phyloP scores from a whole-genome alignment of 2,797 vertebrate genomes.

The Pempheris klunzingeri region DNA sequence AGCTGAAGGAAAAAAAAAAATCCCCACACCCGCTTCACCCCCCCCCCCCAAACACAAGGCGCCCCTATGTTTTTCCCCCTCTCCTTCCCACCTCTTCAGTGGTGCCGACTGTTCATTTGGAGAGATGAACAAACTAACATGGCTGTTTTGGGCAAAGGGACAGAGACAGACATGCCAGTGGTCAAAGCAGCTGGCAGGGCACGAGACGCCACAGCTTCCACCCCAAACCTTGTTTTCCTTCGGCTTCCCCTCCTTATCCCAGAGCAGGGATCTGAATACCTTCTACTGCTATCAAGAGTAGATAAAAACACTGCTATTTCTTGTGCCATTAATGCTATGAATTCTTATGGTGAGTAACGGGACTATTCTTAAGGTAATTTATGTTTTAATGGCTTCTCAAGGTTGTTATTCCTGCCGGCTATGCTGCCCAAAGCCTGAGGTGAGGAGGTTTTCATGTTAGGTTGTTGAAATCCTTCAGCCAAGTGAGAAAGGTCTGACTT shows the following conservation, averaged over 20 bases:
- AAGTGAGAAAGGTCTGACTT: slow-evolving; percentile 68
- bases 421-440: slow-evolving; percentile 49
- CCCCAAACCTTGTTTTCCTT: slow-evolving; percentile 55
- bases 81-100: slow-evolving; percentile 49
- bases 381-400: slow-evolving; percentile 62
- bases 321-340: slow-evolving; percentile 37
- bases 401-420: slow-evolving; percentile 60
- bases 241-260: slow-evolving; percentile 40
- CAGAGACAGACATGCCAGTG: slow-evolving; percentile 75
- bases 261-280: slow-evolving; percentile 49
- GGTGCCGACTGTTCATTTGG: slow-evolving; percentile 65
- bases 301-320: slow-evolving; percentile 63
- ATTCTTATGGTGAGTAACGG: slow-evolving; percentile 54
- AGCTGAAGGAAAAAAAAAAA: slow-evolving; percentile 71
- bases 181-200: slow-evolving; percentile 68
- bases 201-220: slow-evolving; percentile 65
- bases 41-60: slow-evolving; percentile 54
- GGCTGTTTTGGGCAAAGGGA: slow-evolving; percentile 69
- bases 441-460: slow-evolving; percentile 62
- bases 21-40: slow-evolving; percentile 28
- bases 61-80: slow-evolving; percentile 55
- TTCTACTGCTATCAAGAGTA: slow-evolving; percentile 47
- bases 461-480: slow-evolving; percentile 69
- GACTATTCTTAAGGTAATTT: slow-evolving; percentile 64
- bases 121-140: slow-evolving; percentile 77